These are phyloP conservation scores for Acanthiza pusilla DNA, from an alignment of 2,797 vertebrate species.

Conservation along the genomic window DNA sequence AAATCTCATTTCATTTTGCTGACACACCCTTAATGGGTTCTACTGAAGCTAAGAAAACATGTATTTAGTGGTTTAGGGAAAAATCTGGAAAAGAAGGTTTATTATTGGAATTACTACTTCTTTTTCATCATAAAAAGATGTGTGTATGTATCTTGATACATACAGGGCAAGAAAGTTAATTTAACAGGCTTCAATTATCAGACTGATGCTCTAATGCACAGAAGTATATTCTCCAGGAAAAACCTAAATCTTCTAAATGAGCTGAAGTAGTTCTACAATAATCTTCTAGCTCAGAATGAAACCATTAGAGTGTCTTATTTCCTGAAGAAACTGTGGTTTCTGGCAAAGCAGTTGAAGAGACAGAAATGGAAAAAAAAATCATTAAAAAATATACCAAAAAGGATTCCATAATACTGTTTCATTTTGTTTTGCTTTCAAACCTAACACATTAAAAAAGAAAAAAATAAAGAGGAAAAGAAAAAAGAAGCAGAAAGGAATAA, in stretches of 20 bases:
- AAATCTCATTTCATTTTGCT: not conserved
- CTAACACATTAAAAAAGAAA: not conserved
- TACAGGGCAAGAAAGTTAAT: not conserved
- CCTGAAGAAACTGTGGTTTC: constrained; percentile 26
- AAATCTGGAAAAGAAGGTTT: not conserved
- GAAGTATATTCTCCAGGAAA: not conserved
- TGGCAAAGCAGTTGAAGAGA: constrained; percentile 14
- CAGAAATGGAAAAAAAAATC: constrained; percentile 50
- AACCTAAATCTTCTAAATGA: constrained; percentile 22
- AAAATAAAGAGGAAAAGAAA: not conserved
- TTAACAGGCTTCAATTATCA: not conserved
- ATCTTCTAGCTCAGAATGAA: constrained; percentile 36
- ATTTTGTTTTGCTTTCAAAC: not conserved
- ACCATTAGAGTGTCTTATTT: not conserved
- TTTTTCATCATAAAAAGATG: not conserved
- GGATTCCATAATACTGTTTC: not conserved
- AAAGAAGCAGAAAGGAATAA: not conserved
- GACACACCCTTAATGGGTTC: not conserved
- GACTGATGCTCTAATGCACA: not conserved
- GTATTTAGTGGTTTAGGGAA: constrained; percentile 10
- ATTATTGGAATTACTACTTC: not conserved
- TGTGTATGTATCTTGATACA: not conserved
- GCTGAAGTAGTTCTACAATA: constrained; percentile 35
- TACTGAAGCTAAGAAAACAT: not conserved
- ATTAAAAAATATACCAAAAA: not conserved